Evolutionary conservation across 2,888 invertebrate genomes (phyloP).

Genomic region (Campoplex nolae): DNA sequence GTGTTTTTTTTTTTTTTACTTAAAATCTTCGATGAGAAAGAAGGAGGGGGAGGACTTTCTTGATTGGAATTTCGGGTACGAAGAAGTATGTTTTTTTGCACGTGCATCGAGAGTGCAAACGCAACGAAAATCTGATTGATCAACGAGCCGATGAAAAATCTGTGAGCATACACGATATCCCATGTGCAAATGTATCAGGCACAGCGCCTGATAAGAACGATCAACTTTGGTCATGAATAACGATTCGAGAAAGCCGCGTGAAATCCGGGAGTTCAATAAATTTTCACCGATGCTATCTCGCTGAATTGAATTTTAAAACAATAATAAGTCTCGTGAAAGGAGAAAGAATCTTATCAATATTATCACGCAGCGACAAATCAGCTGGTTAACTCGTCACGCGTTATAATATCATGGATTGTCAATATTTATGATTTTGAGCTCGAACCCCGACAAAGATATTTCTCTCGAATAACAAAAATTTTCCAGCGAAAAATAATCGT

Average conservation of each 20-base stretch:
- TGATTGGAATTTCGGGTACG: too few relatives aligned
- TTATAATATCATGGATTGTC: neutral
- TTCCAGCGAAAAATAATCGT: neutral
- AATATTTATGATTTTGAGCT: conserved; percentile 18
- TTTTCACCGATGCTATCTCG: neutral
- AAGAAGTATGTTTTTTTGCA: too few relatives aligned
- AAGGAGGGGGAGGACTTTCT: too few relatives aligned
- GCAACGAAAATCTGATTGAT: too few relatives aligned
- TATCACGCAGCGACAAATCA: conserved; percentile 35
- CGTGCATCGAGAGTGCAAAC: too few relatives aligned
- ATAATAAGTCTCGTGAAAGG: conserved; percentile 8
- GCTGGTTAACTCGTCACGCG: neutral
- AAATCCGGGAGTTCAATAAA: conserved; percentile 15
- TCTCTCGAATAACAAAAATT: conserved; percentile 36
- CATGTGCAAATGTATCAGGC: neutral
- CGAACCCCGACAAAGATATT: neutral
- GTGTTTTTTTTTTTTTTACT: too few relatives aligned
- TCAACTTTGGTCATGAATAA: conserved; percentile 52
- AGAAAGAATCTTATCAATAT: conserved; percentile 41
- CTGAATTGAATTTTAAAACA: conserved; percentile 6
- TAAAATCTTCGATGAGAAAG: too few relatives aligned
- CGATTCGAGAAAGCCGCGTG: conserved; percentile 31
- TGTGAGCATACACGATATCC: neutral
- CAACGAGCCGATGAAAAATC: neutral
- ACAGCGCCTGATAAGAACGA: conserved; percentile 43